Percentiles rank a stretch among this genome's conserved stretches.
Evolutionary conservation across 2,888 invertebrate species (phyloP).

Genomic region (Colostygia pectinataria): DNA sequence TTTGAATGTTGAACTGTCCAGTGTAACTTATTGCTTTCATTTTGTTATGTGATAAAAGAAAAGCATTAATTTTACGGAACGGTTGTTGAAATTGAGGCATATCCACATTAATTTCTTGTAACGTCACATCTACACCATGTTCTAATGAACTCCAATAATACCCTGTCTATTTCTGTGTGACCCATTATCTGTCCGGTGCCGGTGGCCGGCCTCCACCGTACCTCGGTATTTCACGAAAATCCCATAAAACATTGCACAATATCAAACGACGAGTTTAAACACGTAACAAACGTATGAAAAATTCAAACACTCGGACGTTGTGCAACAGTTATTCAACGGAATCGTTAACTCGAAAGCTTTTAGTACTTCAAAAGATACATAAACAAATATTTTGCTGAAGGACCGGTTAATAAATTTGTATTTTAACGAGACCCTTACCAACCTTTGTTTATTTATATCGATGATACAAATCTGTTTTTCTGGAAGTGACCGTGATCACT

Average conservation of each 20-base stretch:
- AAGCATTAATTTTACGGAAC: conserved; percentile 15
- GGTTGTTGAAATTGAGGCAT: conserved; percentile 20
- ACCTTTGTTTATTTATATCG: conserved; percentile 40
- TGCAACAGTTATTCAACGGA: conserved; percentile 50
- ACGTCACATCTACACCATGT: conserved; percentile 53
- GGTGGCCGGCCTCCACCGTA: conserved; percentile 42
- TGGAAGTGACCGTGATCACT: conserved; percentile 30
- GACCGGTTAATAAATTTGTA: conserved; percentile 41
- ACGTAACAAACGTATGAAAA: conserved; percentile 29
- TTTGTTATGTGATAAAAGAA: conserved; percentile 22
- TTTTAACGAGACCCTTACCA: conserved; percentile 39
- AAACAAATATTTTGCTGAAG: conserved; percentile 46
- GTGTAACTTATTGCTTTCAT: conserved; percentile 26
- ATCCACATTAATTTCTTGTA: conserved; percentile 51
- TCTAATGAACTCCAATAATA: conserved; percentile 69
- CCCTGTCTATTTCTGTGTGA: conserved; percentile 66
- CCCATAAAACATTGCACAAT: conserved; percentile 68
- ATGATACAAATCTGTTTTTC: conserved; percentile 40
- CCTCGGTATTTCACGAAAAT: conserved; percentile 59
- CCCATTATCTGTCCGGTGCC: conserved; percentile 67
- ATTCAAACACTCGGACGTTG: conserved; percentile 50
- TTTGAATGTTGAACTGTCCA: conserved; percentile 15
- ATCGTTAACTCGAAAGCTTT: conserved; percentile 60
- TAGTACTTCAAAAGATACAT: conserved; percentile 56
- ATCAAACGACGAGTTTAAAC: conserved; percentile 49